These are phyloP conservation scores for Miichthys miiuy DNA, from an alignment of 2,797 vertebrate genomes.

Conservation along the genomic window DNA sequence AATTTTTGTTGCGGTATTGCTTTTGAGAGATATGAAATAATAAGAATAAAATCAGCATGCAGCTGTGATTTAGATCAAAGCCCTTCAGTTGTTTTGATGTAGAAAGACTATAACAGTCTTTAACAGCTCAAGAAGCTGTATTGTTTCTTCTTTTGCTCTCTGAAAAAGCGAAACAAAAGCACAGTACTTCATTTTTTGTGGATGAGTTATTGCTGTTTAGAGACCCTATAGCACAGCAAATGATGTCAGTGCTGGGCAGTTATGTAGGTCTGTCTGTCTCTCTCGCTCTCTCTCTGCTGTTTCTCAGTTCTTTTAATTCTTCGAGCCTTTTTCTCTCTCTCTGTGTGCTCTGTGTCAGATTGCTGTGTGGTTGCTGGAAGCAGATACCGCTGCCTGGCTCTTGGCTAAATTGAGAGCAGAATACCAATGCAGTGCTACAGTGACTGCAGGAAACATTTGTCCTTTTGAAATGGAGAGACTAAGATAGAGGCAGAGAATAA, in stretches of 20 bases:
- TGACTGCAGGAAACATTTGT: conserved; percentile 83
- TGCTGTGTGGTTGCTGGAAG: conserved; percentile 73
- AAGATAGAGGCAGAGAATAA: conserved; percentile 33
- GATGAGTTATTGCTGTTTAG: conserved; percentile 26
- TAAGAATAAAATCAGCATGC: conserved; percentile 34
- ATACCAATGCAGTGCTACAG: conserved; percentile 79
- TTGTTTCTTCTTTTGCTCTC: conserved; percentile 24
- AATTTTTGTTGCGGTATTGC: not conserved
- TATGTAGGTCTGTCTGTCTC: conserved; percentile 14
- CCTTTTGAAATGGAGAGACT: conserved; percentile 76
- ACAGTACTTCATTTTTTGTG: not conserved
- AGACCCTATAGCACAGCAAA: conserved; percentile 14
- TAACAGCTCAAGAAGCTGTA: not conserved
- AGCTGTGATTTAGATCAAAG: conserved; percentile 49
- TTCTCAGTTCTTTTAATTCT: conserved; percentile 56
- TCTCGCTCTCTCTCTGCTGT: conserved; percentile 20
- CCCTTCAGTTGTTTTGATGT: conserved; percentile 40
- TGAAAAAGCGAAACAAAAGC: conserved; percentile 8
- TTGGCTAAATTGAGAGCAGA: conserved; percentile 79
- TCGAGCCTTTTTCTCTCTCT: conserved; percentile 28
- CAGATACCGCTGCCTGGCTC: conserved; percentile 72
- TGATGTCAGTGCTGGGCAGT: conserved; percentile 28
- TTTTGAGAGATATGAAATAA: conserved; percentile 49
- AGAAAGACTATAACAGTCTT: conserved; percentile 13
- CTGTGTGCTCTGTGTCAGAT: conserved; percentile 70